These are phyloP conservation scores for Chaenodraco wilsoni DNA, from an alignment of 2,797 vertebrate genomes.

Conservation along the genomic window DNA sequence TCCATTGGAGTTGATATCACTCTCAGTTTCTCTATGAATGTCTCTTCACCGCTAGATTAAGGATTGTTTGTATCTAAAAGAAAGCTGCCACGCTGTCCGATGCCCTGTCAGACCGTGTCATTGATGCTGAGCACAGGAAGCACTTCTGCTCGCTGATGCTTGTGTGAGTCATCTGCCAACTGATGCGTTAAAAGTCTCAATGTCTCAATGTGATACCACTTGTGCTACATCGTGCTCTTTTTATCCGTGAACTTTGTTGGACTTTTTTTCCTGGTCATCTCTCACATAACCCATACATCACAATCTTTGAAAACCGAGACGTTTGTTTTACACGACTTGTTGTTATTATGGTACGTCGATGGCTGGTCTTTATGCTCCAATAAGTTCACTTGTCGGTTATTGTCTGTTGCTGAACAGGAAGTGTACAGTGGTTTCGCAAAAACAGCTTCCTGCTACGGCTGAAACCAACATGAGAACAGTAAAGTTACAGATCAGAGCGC, in stretches of 20 bases:
- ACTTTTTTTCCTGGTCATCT: too few species aligned
- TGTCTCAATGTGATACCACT: neutral
- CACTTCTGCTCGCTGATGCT: conserved; percentile 30
- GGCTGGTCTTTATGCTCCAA: too few species aligned
- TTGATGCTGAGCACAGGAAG: conserved; percentile 48
- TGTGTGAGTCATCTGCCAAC: conserved; percentile 48
- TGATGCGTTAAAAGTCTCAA: conserved; percentile 25
- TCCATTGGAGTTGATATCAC: conserved; percentile 2
- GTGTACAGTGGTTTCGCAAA: too few species aligned
- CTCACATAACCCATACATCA: neutral
- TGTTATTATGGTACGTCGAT: too few species aligned
- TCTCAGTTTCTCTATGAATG: conserved; percentile 12
- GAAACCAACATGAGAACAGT: too few species aligned
- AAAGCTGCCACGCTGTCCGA: conserved; percentile 32
- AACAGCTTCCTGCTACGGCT: too few species aligned
- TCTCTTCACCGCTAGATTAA: conserved; percentile 21
- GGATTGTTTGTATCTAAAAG: conserved; percentile 47
- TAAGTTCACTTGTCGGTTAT: too few species aligned
- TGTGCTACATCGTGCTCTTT: neutral
- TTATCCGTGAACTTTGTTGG: too few species aligned
- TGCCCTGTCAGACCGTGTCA: conserved; percentile 14
- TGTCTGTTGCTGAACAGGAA: too few species aligned
- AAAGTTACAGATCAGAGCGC: too few species aligned
- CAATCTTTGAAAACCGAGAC: neutral
- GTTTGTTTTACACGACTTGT: too few species aligned